These are phyloP conservation scores for Ptychadena robeensis DNA, from an alignment of 2,797 vertebrate species.

Conservation along the genomic window DNA sequence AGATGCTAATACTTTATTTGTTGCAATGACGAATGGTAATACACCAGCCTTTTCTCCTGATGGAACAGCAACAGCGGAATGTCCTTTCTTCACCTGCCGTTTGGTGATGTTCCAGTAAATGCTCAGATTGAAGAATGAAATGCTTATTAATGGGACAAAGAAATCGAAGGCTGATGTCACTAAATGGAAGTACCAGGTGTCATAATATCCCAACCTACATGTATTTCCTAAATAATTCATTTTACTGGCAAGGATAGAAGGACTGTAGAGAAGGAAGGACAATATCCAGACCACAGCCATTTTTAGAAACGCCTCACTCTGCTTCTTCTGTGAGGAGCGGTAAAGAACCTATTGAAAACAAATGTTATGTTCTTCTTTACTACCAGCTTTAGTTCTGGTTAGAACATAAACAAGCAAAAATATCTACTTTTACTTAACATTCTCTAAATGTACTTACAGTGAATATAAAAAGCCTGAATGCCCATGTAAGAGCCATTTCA, in stretches of 20 bases:
- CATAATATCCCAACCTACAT: constrained; percentile 80
- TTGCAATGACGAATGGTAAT: constrained; percentile 26
- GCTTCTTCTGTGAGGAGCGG: constrained; percentile 76
- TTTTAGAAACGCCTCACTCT: constrained; percentile 73
- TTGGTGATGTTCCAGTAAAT: constrained; percentile 86
- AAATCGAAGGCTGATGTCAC: constrained; percentile 85
- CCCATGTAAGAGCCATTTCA: no score
- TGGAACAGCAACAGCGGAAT: neutral
- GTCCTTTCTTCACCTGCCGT: constrained; percentile 67
- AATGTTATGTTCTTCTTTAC: no score
- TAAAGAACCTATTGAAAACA: constrained; percentile 81
- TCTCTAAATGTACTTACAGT: no score
- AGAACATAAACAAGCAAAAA: no score
- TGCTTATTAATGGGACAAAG: constrained; percentile 81
- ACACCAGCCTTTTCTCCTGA: neutral
- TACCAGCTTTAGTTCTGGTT: no score
- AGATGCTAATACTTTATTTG: neutral
- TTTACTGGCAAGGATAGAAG: constrained; percentile 76
- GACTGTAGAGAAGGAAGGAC: constrained; percentile 85
- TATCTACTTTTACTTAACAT: no score
- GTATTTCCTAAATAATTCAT: constrained; percentile 61
- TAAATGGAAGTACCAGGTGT: constrained; percentile 87
- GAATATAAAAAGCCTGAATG: no score
- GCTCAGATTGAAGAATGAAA: constrained; percentile 86
- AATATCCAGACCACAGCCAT: constrained; percentile 85